Evolutionary conservation across 2,888 invertebrate genomes (phyloP), one percentile per base, ranked within the genome.

Genomic region (Epistrophe eligans): DNA sequence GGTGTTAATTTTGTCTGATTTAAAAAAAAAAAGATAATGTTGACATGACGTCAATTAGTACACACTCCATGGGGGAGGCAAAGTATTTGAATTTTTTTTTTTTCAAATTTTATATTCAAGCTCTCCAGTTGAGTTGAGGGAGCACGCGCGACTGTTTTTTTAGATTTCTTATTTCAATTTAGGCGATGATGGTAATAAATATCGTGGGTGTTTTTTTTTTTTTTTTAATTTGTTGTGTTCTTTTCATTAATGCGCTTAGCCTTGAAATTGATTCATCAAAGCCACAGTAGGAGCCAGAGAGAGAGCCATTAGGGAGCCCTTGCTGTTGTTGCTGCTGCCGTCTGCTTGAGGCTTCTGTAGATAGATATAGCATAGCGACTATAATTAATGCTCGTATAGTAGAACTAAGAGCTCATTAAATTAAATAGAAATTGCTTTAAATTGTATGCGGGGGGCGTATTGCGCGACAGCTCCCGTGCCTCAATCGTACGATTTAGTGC

Each of bases 371-470:
- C n/a, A 3, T 24, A 24, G 24, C 1, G 24, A 60, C 19, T 66
- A 74, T 85, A 87, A 87, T 76, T 81, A 60, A 87, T 87, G 70
- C 50, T 50, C 9, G 50, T 40, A 24, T 45, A 50, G 60, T 45
- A 58, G 64, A 58, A 66, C 82, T 79, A 52, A 83, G 83, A 76
- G 83, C 83, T 83, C 87, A 87, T 87, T 87, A 83, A 87, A 87
- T 83, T 87, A 87, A 87, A 87, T 87, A 87, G 87, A 67, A 87
- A 87, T 83, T 83, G 83, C 79, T 79, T 87, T 79, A 87, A 87
- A 87, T 83, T 72, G 79, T 24, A 28, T 55, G 52, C 7, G 52
- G 35, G 67, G 4, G 9, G n/a, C 5, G 5, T 17, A 15, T 38
- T 35, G 15, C 13, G 40, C 7, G 19, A 43, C 55, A 43, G 52